phyloP scores from a whole-genome alignment of 2,113 vertebrate species.

The Poicephalus meyeri region DNA sequence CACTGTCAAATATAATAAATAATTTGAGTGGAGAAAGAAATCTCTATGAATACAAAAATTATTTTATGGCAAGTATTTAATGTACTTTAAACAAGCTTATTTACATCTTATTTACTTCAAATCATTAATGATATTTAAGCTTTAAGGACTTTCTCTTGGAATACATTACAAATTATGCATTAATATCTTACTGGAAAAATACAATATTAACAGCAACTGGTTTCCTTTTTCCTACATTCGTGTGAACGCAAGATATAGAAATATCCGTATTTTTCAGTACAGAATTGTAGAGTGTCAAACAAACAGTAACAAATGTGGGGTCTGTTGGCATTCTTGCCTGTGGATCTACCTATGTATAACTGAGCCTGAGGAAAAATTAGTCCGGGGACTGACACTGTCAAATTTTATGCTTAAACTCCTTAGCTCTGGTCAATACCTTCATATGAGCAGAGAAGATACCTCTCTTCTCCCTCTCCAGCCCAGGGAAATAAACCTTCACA shows the following conservation, averaged over 20 bases:
- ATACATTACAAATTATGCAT: neutral
- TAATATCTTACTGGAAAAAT: neutral
- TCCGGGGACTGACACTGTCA: neutral
- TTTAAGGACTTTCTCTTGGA: neutral
- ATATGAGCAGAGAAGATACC: neutral
- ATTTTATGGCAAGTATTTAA: neutral
- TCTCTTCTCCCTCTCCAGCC: neutral
- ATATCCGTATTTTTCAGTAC: neutral
- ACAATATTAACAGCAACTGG: neutral
- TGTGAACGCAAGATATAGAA: neutral
- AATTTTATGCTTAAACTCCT: neutral
- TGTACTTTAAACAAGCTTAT: neutral
- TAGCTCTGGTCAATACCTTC: neutral
- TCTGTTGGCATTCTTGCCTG: neutral
- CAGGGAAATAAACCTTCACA: neutral
- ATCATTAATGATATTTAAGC: neutral
- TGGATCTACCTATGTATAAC: neutral
- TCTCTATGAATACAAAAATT: neutral
- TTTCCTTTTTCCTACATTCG: neutral
- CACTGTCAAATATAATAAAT: neutral
- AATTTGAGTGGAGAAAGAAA: neutral
- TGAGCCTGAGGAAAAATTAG: neutral
- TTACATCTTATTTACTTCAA: neutral
- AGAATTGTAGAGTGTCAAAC: neutral
- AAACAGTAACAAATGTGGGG: neutral